Evolutionary conservation across 2,888 invertebrate species (phyloP).

Genomic region (Geophilus truncorum): DNA sequence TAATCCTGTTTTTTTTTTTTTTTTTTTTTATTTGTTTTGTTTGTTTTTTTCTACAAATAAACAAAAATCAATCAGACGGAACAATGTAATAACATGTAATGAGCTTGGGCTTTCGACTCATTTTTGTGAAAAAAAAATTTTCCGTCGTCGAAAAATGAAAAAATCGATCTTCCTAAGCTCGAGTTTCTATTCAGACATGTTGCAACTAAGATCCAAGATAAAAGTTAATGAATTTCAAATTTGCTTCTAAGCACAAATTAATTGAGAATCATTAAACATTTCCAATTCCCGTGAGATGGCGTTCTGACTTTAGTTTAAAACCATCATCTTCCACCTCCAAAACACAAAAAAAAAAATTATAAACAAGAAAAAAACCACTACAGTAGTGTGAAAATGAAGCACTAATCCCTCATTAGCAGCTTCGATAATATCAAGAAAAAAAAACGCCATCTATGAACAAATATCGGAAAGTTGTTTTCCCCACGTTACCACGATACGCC

Average conservation of each 20-base stretch:
- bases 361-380: not conserved
- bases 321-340: not conserved
- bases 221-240: not conserved
- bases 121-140: not conserved
- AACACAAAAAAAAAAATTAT: not conserved
- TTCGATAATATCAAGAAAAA: not conserved
- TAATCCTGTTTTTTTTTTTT: not conserved
- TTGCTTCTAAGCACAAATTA: not conserved
- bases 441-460: not conserved
- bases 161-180: not conserved
- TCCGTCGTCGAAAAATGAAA: not conserved
- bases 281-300: not conserved
- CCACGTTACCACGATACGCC: not conserved
- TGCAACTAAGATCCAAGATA: not conserved
- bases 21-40: not conserved
- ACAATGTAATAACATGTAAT: not conserved
- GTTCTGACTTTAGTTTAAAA: not conserved
- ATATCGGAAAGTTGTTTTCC: too few species aligned
- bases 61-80: not conserved
- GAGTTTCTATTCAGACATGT: not conserved
- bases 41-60: not conserved
- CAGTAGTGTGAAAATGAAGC: not conserved
- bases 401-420: not conserved
- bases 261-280: not conserved
- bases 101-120: not conserved